Percentiles rank a stretch among this genome's conserved stretches.
These are phyloP conservation scores for Chaetodon trifasciatus DNA, from an alignment of 2,797 vertebrate species.

Conservation along the genomic window DNA sequence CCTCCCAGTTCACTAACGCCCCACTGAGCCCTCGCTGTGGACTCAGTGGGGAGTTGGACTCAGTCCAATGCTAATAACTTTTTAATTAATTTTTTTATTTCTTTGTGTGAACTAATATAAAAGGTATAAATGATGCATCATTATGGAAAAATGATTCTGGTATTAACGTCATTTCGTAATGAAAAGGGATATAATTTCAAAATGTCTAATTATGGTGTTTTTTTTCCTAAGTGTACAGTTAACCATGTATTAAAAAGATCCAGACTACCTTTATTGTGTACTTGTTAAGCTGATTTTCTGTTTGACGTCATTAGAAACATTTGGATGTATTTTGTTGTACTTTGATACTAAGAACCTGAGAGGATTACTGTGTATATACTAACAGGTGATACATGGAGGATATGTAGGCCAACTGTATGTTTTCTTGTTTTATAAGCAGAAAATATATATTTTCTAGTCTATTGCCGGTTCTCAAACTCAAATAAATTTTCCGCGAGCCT, in stretches of 20 bases:
- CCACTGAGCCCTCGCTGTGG: constrained; percentile 78
- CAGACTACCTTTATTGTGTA: constrained; percentile 86
- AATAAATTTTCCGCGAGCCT: constrained; percentile 92
- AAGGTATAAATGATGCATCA: constrained; percentile 86
- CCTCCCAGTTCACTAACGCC: constrained; percentile 81
- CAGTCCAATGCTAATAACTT: constrained; percentile 88
- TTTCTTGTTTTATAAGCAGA: constrained; percentile 83
- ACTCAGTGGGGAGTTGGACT: constrained; percentile 75
- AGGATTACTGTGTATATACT: constrained; percentile 62
- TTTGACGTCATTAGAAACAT: constrained; percentile 53
- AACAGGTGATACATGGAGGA: constrained; percentile 58
- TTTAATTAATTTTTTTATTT: constrained; percentile 88
- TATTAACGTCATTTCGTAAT: constrained; percentile 99
- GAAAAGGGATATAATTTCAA: constrained; percentile 99
- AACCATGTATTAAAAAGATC: constrained; percentile 96
- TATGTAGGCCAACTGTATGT: constrained; percentile 74
- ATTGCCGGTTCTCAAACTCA: constrained; percentile 92
- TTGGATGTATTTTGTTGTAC: constrained; percentile 86
- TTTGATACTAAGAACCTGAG: constrained; percentile 83
- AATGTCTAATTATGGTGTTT: constrained; percentile 96
- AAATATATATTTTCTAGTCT: constrained; percentile 88
- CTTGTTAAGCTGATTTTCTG: constrained; percentile 85
- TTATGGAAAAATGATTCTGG: constrained; percentile 91
- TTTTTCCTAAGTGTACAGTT: constrained; percentile 93
- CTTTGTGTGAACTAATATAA: constrained; percentile 91